Evolutionary conservation across 2,797 vertebrate genomes (phyloP).

Genomic region (Zalophus californianus): DNA sequence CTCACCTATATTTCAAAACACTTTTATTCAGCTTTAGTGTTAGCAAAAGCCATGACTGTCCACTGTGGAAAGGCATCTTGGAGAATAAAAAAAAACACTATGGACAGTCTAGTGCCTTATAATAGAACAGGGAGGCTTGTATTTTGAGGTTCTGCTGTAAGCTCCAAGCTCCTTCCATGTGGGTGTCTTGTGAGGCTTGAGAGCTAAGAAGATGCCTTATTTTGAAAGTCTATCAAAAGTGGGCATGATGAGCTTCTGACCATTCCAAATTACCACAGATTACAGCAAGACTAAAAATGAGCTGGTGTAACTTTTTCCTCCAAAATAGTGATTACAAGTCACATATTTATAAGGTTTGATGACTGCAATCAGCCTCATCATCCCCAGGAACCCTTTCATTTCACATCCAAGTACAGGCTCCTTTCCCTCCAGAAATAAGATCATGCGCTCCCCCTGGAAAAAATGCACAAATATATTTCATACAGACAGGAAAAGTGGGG

Average conservation of each 20-base stretch:
- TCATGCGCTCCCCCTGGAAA: not conserved
- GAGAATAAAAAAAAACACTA: rapidly evolving
- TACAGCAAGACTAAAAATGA: constrained; percentile 56
- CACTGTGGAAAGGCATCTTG: not conserved
- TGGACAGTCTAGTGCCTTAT: not conserved
- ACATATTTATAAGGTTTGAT: constrained; percentile 45
- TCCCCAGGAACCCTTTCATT: constrained; percentile 30
- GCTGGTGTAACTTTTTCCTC: constrained; percentile 40
- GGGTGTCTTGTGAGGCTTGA: not conserved
- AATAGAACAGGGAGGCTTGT: not conserved
- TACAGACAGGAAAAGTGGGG: not conserved
- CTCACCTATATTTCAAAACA: not conserved
- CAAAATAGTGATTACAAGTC: constrained; percentile 55
- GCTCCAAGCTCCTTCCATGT: not conserved
- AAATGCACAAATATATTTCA: not conserved
- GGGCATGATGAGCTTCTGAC: constrained; percentile 42
- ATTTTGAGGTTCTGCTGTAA: not conserved
- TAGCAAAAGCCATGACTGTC: not conserved
- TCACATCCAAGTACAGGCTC: not conserved
- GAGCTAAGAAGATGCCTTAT: constrained; percentile 6
- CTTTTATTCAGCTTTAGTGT: not conserved
- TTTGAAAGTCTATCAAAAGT: constrained; percentile 41
- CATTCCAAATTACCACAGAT: not conserved
- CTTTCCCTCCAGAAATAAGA: constrained; percentile 44
- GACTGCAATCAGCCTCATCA: constrained; percentile 10